Evolutionary conservation across 2,113 vertebrate genomes (phyloP).

Genomic region (Oreochromis niloticus): DNA sequence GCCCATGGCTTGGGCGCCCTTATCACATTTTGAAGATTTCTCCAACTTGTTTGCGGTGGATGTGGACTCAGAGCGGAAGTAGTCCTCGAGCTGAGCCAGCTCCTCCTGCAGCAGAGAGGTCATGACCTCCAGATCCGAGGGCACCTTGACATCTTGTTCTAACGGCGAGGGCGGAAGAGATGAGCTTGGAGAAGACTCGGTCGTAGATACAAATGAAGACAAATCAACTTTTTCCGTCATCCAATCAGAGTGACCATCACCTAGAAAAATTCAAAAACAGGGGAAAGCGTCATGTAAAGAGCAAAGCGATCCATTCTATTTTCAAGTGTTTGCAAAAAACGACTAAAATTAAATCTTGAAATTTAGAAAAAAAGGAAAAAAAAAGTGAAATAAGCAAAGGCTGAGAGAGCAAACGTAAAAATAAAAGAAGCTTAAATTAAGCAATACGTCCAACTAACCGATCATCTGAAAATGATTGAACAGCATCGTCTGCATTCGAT

Average conservation of each 20-base stretch:
- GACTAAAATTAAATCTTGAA: not conserved
- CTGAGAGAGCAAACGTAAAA: constrained; percentile 2
- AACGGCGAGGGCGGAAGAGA: constrained; percentile 75
- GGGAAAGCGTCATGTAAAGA: not conserved
- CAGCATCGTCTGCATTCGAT: constrained; percentile 70
- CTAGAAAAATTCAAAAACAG: constrained; percentile 50
- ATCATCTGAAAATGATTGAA: constrained; percentile 78
- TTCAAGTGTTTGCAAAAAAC: not conserved
- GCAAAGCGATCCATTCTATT: constrained; percentile 11
- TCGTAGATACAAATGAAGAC: constrained; percentile 80
- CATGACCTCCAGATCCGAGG: constrained; percentile 90
- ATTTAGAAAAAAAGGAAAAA: not conserved
- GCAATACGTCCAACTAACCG: constrained; percentile 66
- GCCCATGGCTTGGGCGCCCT: constrained; percentile 73
- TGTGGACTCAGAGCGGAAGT: constrained; percentile 82
- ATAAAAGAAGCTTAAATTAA: not conserved
- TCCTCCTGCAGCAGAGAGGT: constrained; percentile 87
- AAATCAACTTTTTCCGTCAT: constrained; percentile 90
- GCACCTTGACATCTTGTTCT: constrained; percentile 77
- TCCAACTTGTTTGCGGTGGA: constrained; percentile 71
- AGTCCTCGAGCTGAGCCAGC: constrained; percentile 91
- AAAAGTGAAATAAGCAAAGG: constrained; percentile 9
- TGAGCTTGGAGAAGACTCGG: constrained; percentile 74
- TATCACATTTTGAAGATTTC: constrained; percentile 78
- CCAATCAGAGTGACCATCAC: constrained; percentile 88